Percentiles rank a stretch among this genome's conserved stretches.
Evolutionary conservation across 2,113 vertebrate genomes (phyloP).

Genomic region (Deroptyus accipitrinus): DNA sequence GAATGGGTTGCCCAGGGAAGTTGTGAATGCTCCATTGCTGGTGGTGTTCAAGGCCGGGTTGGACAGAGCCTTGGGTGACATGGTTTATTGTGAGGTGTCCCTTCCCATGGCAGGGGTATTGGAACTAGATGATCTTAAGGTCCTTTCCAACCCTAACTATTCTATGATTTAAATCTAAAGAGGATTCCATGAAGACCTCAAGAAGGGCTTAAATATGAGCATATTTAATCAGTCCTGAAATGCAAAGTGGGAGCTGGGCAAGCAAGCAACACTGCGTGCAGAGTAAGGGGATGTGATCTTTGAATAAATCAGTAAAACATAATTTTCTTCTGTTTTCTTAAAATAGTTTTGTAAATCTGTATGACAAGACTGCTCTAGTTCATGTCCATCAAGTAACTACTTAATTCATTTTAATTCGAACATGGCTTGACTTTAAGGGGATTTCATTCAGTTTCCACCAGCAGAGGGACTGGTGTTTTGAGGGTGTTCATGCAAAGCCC

Average conservation of each 20-base stretch:
- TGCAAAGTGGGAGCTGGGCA: neutral
- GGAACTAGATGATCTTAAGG: no score
- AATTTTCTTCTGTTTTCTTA: neutral
- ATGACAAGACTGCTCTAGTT: neutral
- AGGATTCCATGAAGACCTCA: neutral
- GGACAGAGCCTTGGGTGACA: no score
- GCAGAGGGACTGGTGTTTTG: neutral
- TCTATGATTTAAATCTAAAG: neutral
- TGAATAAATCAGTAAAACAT: neutral
- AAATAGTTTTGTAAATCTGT: neutral
- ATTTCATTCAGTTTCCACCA: neutral
- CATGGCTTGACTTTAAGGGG: neutral
- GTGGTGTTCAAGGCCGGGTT: no score
- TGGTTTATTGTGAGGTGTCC: no score
- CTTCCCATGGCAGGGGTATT: no score
- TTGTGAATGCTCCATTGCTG: no score
- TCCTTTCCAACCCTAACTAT: no score
- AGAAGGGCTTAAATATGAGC: neutral
- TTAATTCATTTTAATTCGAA: neutral
- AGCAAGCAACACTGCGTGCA: neutral
- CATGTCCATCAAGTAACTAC: neutral
- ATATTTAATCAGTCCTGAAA: neutral
- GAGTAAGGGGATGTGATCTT: neutral
- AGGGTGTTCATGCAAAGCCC: neutral
- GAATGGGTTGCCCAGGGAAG: no score